Evolutionary conservation across 1,140 invertebrate genomes (phyloP), one percentile per base, ranked within the genome.

Genomic region (Ephestia elutella): DNA sequence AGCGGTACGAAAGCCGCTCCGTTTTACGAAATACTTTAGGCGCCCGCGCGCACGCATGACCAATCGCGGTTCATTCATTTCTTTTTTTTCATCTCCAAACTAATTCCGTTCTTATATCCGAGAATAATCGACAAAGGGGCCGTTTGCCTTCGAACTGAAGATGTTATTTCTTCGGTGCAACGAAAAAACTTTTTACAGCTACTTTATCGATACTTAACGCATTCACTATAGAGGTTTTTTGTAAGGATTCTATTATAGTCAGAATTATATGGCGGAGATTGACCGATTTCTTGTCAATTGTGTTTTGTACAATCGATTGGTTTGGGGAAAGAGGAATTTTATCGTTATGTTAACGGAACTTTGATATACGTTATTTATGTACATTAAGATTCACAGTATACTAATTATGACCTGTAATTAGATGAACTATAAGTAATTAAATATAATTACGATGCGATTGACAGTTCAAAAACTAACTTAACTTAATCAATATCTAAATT

Each of bases 41-140:
- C 59, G 58, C 56, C 13, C 15, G 61, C 15, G 61, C 61, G 65
- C 65, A 61, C 63, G 60, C 69, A 66, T 68, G 61, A 50, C 69
- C 60, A 64, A 71, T 71, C 38, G 1, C 44, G 48, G 51, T 57
- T 57, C 66, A 68, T 66, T 69, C 54, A 15, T 21, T 50, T 57
- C 30, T 56, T 54, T 57, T 60, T 53, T 59, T 65, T 64, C 51
- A 67, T 57, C 54, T 49, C 54, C 61, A 65, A 62, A 66, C 68
- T 68, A 73, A 73, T 76, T 76, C 66, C 65, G 59, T 75, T 75
- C 68, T 75, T 75, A 67, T 70, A 70, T 62, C 71, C 66, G 67
- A 73, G 65, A 51, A 76, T 76, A 71, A 73, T 71, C 68, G 71
- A 65, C 71, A 74, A 74, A 74, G 71, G 67, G 50, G 51, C 68